These are phyloP conservation scores for Pollenia griseotomentosa DNA, from an alignment of 2,888 invertebrate genomes.

Conservation along the genomic window DNA sequence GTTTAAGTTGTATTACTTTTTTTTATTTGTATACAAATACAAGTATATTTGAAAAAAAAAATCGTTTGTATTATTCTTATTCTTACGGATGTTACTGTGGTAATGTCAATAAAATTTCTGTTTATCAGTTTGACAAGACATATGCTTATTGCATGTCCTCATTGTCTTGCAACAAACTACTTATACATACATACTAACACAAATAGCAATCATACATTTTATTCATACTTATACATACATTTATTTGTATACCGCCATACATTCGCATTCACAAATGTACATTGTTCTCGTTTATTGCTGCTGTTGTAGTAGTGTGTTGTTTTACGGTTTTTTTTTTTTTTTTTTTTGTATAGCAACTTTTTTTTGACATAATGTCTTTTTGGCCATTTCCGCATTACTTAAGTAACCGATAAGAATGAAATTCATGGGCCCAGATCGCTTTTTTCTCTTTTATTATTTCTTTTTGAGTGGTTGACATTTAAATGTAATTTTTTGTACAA, in stretches of 20 bases:
- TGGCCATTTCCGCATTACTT: conserved; percentile 74
- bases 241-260: conserved; percentile 34
- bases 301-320: conserved; percentile 55
- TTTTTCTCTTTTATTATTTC: conserved; percentile 65
- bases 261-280: conserved; percentile 23
- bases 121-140: conserved; percentile 77
- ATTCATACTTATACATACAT: conserved; percentile 14
- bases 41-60: conserved; percentile 24
- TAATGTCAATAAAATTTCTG: conserved; percentile 77
- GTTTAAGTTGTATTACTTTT: conserved; percentile 41
- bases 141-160: conserved; percentile 74
- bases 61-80: conserved; percentile 54
- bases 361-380: conserved; percentile 73
- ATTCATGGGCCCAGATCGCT: conserved; percentile 70
- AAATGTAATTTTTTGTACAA: conserved; percentile 69
- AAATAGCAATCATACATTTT: conserved; percentile 19
- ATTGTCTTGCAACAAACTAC: conserved; percentile 66
- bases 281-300: conserved; percentile 60
- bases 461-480: conserved; percentile 74
- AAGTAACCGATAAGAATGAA: conserved; percentile 74
- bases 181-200: conserved; percentile 31
- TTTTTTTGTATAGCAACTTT: conserved; percentile 53
- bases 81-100: conserved; percentile 68
- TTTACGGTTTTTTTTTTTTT: conserved; percentile 60
- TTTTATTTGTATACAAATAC: conserved; percentile 27